Evolutionary conservation across 2,113 vertebrate species (phyloP).

Genomic region (Ammospiza nelsoni): DNA sequence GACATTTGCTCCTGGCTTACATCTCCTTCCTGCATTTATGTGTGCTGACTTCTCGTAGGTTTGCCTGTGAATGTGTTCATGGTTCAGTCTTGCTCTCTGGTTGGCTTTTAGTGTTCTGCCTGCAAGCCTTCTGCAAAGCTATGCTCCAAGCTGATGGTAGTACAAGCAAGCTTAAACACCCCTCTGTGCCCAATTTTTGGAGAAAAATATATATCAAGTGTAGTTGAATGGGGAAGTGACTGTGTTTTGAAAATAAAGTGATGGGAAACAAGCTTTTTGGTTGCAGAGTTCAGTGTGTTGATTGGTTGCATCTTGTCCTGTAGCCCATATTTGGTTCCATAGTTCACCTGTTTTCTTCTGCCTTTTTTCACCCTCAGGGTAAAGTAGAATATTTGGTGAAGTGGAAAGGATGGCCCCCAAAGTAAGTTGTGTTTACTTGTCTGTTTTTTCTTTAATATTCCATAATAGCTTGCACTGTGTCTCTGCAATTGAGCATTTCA

Average conservation of each 20-base stretch:
- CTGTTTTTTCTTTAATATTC: neutral
- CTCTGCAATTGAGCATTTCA: neutral
- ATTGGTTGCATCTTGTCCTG: neutral
- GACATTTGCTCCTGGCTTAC: neutral
- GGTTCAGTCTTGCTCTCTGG: neutral
- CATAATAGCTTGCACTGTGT: neutral
- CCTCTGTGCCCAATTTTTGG: neutral
- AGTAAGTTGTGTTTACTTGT: constrained; percentile 84
- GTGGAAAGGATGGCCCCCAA: constrained; percentile 98
- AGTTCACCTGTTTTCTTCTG: constrained; percentile 29
- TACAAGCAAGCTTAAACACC: neutral
- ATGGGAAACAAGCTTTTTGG: neutral
- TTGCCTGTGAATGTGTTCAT: neutral
- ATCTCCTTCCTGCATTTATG: neutral
- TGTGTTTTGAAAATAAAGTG: constrained; percentile 24
- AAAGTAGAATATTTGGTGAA: constrained; percentile 98
- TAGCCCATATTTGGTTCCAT: neutral
- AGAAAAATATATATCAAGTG: neutral
- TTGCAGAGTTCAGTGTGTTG: neutral
- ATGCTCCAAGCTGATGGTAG: neutral
- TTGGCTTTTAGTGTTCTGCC: neutral
- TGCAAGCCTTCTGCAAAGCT: neutral
- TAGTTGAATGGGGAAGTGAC: neutral
- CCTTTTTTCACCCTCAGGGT: constrained; percentile 80
- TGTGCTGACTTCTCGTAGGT: neutral